Evolutionary conservation across 2,113 vertebrate genomes (phyloP), one percentile per base, ranked within the genome.

Genomic region (Chaenogobius annularis): DNA sequence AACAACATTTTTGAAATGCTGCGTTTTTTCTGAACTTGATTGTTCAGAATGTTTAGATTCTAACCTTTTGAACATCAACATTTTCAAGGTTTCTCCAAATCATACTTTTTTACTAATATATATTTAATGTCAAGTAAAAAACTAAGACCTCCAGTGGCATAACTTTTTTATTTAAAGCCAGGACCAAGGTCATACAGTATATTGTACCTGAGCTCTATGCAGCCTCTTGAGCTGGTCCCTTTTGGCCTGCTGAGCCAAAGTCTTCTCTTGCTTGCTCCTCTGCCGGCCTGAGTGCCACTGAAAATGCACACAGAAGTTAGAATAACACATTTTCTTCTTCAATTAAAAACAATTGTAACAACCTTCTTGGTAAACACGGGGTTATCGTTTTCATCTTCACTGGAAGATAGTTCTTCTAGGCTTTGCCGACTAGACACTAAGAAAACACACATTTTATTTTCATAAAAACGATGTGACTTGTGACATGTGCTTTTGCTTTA

Each of bases 171-270:
- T 40, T 6, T 40, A 40, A 40, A 40, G 37, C 37, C 3, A 40
- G 37, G 37, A 40, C 8, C 6, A 1, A 3, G 37, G 59, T 10
- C 63, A 31, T 26, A 31, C 26, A 31, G 26, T 31, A 23, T 5
- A 1, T 0, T 3, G 26, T 86, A 98, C 98, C 96, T 99, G 98
- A 84, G 98, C 97, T 88, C 94, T 94, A 88, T 97, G 94, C 74
- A 98, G 96, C 79, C 96, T 94, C 87, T 96, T 98, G 70, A 98
- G 83, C 74, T 96, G 93, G 70, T 97, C 96, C 85, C 93, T 92
- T 80, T 96, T 97, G 31, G 92, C 90, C 87, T 95, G 75, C 73
- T 92, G 93, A 77, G 91, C 90, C 35, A 91, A 94, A 1, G 85
- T 92, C 77, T 92, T 95, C 85, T 94, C 95, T 85, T 94, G 87